Percentiles rank a stretch among this genome's conserved stretches.
Evolutionary conservation across 2,888 invertebrate genomes (phyloP).

Genomic region (Tenthredo mesomela): DNA sequence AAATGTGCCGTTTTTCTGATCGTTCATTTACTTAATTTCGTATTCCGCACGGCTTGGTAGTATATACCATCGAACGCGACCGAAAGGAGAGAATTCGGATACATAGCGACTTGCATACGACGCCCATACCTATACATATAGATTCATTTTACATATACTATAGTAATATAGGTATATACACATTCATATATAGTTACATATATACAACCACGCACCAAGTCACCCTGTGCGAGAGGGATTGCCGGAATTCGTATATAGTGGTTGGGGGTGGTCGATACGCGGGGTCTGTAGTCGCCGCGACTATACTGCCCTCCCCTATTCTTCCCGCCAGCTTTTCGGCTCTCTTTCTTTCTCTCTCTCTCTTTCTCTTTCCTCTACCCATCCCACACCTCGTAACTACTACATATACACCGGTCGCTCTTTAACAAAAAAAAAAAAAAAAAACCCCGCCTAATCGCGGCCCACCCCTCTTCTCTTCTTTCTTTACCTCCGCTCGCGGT

Average conservation of each 20-base stretch:
- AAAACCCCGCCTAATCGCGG: slow-evolving; percentile 74
- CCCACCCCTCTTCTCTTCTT: background rate
- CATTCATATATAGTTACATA: background rate
- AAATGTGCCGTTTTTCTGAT: background rate
- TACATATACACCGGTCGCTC: background rate
- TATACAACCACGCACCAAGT: background rate
- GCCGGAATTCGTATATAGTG: slow-evolving; percentile 16
- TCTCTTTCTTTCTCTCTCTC: slow-evolving; percentile 60
- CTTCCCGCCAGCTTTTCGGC: slow-evolving; percentile 75
- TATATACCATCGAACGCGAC: background rate
- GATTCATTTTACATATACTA: background rate
- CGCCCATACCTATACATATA: background rate
- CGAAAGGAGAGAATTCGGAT: background rate
- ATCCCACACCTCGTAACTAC: slow-evolving; percentile 51
- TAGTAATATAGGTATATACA: too few species aligned
- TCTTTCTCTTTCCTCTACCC: slow-evolving; percentile 58
- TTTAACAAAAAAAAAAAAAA: too few species aligned
- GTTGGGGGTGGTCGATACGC: slow-evolving; percentile 73
- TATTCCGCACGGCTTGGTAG: background rate
- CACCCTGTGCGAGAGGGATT: background rate
- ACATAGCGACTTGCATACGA: background rate
- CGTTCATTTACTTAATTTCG: background rate
- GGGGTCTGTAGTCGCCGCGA: slow-evolving; percentile 73
- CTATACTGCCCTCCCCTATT: slow-evolving; percentile 73
- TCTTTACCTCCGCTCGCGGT: slow-evolving; percentile 58